Evolutionary conservation across 2,797 vertebrate genomes (phyloP), one percentile per base, ranked within the genome.

Genomic region (Myotis myotis): DNA sequence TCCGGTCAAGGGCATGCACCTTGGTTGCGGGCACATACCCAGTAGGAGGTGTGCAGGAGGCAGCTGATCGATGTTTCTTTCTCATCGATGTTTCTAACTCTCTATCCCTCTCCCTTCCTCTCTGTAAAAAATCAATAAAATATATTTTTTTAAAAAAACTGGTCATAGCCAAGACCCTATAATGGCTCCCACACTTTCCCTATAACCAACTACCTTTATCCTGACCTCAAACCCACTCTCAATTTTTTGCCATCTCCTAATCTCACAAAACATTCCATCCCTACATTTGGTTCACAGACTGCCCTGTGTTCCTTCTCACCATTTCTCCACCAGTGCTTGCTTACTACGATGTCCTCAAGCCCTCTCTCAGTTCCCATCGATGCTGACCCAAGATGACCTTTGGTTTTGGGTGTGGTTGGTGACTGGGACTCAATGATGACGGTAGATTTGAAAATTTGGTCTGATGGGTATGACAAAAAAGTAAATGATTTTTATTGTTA

Each of bases 331-430:
- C n/a, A 20, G 11, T 2, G 5, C 10, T 15, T 23, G 8, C 41
- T 30, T 13, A 11, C 30, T 5, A 8, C 0, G 1, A 8, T 5
- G 20, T n/a, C 38, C 25, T 13, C 11, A 1, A 30, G 22, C 25
- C 55, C 8, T 8, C 41, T 47, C 94, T 80, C 12, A 7, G 30
- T 23, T 70, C 44, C 41, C 33, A n/a, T 17, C 6, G 2, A 47
- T 8, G 28, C 20, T 33, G 17, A 64, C n/a, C 30, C 5, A 51
- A 49, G 72, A 19, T 5, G 2, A 38, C 74, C 28, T 8, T 64
- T 11, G 17, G 36, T 33, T 64, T 19, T 10, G 7, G 3, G 15
- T 19, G 2, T 7, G n/a, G 16, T 5, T 51, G 12, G 71, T 76
- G 89, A 87, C 15, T 8, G 49, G 75, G 55, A 51, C 33, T 38